A percentile compares a stretch with the other conserved stretches of the same genome.
Evolutionary conservation across 2,797 vertebrate genomes (phyloP).

Genomic region (Thunnus albacares): DNA sequence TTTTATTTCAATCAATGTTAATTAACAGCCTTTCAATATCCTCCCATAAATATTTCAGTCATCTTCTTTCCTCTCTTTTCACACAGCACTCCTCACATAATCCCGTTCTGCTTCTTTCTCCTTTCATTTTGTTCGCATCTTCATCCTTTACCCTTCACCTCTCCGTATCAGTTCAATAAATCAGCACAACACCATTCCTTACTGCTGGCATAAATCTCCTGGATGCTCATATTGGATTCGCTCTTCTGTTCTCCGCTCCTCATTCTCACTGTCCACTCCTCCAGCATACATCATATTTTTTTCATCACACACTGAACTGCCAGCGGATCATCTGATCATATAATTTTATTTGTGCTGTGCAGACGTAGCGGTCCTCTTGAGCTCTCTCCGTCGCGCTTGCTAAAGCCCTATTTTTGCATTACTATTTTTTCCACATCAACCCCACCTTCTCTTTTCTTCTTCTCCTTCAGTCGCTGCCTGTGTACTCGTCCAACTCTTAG

Average conservation of each 20-base stretch:
- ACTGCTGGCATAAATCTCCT: constrained; percentile 27
- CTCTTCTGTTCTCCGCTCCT: constrained; percentile 9
- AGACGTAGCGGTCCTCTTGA: constrained; percentile 12
- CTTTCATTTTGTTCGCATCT: constrained; percentile 16
- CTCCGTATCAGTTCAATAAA: constrained; percentile 24
- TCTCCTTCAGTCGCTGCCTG: constrained; percentile 7
- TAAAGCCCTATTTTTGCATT: constrained; percentile 36
- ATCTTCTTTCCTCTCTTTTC: neutral
- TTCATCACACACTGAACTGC: constrained; percentile 35
- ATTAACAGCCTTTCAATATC: neutral
- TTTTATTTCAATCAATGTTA: neutral
- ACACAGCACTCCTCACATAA: neutral
- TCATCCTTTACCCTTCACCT: constrained; percentile 18
- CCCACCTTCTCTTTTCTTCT: constrained; percentile 12
- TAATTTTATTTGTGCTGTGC: constrained; percentile 43
- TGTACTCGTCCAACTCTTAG: constrained; percentile 5
- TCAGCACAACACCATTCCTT: constrained; percentile 10
- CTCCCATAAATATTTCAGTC: constrained; percentile 8
- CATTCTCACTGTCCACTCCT: constrained; percentile 34
- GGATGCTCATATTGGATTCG: constrained; percentile 22
- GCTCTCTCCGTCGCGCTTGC: constrained; percentile 8
- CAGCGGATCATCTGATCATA: constrained; percentile 38
- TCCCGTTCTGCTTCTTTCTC: constrained; percentile 2
- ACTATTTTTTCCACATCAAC: constrained; percentile 14
- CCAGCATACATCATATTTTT: constrained; percentile 30